Evolutionary conservation across 2,113 vertebrate species (phyloP).

Genomic region (Oenanthe oenanthe): DNA sequence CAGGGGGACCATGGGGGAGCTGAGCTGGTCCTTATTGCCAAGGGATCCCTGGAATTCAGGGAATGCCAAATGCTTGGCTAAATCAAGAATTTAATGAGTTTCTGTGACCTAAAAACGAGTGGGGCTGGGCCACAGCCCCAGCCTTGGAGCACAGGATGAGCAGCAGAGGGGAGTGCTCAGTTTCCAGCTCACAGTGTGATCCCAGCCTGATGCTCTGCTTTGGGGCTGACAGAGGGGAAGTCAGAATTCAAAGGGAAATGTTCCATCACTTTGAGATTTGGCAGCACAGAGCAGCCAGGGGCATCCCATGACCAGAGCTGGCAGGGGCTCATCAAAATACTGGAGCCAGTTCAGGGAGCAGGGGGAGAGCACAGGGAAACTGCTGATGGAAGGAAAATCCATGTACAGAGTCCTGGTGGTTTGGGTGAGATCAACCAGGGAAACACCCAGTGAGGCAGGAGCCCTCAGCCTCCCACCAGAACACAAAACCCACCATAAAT

Average conservation of each 20-base stretch:
- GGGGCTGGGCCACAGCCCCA: not conserved
- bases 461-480: not conserved
- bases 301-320: not conserved
- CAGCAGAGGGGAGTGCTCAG: not conserved
- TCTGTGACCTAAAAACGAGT: not conserved
- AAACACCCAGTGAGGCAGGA: not conserved
- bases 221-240: fast-evolving
- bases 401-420: fast-evolving
- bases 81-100: not conserved
- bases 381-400: fast-evolving
- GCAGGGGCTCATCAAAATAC: not conserved
- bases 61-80: not conserved
- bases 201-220: not conserved
- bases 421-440: not conserved
- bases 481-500: not conserved
- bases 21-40: not conserved
- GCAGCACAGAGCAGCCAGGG: not conserved
- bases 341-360: not conserved
- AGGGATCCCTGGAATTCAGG: not conserved
- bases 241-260: fast-evolving
- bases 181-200: fast-evolving
- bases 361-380: not conserved
- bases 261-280: not conserved
- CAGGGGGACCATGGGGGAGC: fast-evolving
- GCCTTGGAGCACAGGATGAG: not conserved